Percentiles rank a stretch among this genome's conserved stretches.
Conservation (phyloP, 2,888 invertebrate species). For the Apoda limacodes region DNA sequence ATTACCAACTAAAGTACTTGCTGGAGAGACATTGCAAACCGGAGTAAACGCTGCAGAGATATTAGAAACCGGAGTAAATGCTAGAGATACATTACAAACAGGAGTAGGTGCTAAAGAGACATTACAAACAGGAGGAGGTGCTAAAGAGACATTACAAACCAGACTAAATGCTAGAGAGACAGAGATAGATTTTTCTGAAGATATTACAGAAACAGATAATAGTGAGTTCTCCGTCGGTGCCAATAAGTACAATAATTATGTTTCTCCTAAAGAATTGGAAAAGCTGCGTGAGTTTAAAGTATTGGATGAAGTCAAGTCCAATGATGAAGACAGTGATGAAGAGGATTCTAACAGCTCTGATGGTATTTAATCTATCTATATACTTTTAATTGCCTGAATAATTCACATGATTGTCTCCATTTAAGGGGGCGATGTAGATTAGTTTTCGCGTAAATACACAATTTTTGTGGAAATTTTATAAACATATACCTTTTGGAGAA, state of each 20-base stretch:
- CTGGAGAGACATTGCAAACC: no score
- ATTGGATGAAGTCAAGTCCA: conserved; percentile 53
- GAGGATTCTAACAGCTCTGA: conserved; percentile 43
- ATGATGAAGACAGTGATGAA: conserved; percentile 52
- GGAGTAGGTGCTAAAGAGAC: conserved; percentile 31
- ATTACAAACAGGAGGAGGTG: conserved; percentile 24
- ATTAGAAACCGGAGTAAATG: no score
- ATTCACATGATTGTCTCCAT: no score
- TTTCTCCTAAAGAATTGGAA: conserved; percentile 40
- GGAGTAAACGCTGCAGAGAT: no score
- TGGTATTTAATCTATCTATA: no score
- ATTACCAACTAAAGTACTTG: no score
- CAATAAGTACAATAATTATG: conserved; percentile 33
- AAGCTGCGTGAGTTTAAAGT: conserved; percentile 52
- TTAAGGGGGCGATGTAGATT: no score
- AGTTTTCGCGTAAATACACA: no score
- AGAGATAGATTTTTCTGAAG: conserved; percentile 21
- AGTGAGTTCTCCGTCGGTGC: conserved; percentile 19
- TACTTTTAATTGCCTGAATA: no score
- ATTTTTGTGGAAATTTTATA: no score
- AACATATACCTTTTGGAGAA: no score
- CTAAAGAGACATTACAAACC: conserved; percentile 2
- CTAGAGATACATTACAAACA: conserved; percentile 12
- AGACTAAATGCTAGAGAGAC: conserved; percentile 6
- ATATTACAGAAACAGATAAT: conserved; percentile 14